Conservation (phyloP, 2,797 vertebrate species). For the Cheirogaleus major region DNA sequence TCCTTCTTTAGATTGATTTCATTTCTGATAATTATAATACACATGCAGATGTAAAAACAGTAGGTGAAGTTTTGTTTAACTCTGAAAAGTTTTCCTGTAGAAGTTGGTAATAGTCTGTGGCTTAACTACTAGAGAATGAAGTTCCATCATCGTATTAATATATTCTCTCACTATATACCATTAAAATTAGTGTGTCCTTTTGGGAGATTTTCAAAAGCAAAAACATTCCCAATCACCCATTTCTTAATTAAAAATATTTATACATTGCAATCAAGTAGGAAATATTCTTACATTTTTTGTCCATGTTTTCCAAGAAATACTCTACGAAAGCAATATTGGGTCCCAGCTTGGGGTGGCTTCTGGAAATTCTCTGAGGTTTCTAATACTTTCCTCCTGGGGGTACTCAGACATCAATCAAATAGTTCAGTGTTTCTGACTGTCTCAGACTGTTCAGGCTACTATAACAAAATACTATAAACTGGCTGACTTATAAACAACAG, state of each 20-base stretch:
- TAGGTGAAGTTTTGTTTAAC: neutral
- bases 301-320: neutral
- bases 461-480: neutral
- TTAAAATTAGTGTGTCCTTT: neutral
- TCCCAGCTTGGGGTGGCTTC: neutral
- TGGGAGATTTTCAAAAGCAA: neutral
- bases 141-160: neutral
- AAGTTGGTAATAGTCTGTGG: neutral
- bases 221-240: neutral
- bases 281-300: neutral
- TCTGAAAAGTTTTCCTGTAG: neutral
- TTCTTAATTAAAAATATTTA: neutral
- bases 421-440: neutral
- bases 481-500: neutral
- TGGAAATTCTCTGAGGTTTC: neutral
- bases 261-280: neutral
- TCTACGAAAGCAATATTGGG: neutral
- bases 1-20: conserved; percentile 1
- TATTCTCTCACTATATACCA: neutral
- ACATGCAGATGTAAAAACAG: neutral
- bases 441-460: neutral
- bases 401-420: neutral
- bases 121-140: neutral
- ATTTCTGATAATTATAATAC: neutral
- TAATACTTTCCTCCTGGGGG: neutral